Evolutionary conservation across 2,888 invertebrate genomes (phyloP).

Genomic region (Melanotus villosus): DNA sequence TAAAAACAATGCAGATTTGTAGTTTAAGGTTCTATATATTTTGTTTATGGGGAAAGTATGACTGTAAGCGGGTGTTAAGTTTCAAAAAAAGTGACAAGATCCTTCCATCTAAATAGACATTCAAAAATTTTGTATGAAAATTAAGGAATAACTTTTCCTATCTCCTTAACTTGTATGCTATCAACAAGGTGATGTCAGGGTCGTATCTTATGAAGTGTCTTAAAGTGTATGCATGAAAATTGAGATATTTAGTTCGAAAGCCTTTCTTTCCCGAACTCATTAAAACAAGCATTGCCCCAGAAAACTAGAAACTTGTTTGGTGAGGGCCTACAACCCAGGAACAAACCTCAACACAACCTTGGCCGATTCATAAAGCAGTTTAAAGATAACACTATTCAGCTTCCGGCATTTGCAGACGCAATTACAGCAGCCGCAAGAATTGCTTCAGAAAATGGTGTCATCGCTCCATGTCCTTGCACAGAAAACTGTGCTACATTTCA

Average conservation of each 20-base stretch:
- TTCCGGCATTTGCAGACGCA: conserved; percentile 5
- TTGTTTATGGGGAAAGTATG: too few relatives aligned
- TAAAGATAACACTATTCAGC: conserved; percentile 3
- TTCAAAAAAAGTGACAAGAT: too few relatives aligned
- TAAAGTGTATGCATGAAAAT: not conserved
- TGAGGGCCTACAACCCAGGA: not conserved
- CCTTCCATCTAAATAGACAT: too few relatives aligned
- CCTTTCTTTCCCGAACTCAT: not conserved
- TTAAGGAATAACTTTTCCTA: too few relatives aligned
- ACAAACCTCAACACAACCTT: conserved; percentile 9
- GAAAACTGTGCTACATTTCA: conserved; percentile 16
- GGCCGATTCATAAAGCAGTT: conserved; percentile 20
- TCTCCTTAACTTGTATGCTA: too few relatives aligned
- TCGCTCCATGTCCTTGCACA: conserved; percentile 3
- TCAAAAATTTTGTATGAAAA: too few relatives aligned
- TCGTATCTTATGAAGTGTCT: not conserved
- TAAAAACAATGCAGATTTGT: too few relatives aligned
- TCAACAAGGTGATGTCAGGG: too few relatives aligned
- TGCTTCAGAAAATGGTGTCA: not conserved
- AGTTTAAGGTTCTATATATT: too few relatives aligned
- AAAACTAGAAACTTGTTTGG: conserved; percentile 10
- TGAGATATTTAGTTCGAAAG: not conserved
- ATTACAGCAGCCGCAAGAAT: conserved; percentile 4
- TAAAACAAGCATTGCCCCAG: conserved; percentile 7
- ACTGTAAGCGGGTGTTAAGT: too few relatives aligned